These are phyloP conservation scores for Myotis findleyi DNA, from an alignment of 2,797 vertebrate species.

Conservation along the genomic window DNA sequence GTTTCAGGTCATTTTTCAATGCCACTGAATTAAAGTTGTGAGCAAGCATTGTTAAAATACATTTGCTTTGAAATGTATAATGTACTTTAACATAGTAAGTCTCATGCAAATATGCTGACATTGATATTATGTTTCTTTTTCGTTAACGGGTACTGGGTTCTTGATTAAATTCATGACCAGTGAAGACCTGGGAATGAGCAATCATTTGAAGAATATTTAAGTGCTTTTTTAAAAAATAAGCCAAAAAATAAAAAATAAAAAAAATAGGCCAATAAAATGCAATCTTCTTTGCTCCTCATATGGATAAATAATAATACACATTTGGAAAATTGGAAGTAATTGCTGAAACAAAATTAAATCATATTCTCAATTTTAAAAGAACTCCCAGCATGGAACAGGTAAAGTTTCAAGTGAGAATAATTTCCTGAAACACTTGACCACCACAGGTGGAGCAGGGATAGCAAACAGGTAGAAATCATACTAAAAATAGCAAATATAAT, in stretches of 20 bases:
- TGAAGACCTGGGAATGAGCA: slow-evolving; percentile 37
- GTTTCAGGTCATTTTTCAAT: slow-evolving; percentile 19
- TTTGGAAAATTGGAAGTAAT: slow-evolving; percentile 60
- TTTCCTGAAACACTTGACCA: background rate
- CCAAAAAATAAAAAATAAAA: too few species aligned
- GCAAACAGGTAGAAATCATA: background rate
- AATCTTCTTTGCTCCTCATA: background rate
- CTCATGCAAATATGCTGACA: background rate
- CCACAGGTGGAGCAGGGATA: background rate
- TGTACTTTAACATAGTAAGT: background rate
- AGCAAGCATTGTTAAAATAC: slow-evolving; percentile 24
- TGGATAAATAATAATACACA: slow-evolving; percentile 43
- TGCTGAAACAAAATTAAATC: slow-evolving; percentile 63
- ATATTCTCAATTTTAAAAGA: slow-evolving; percentile 56
- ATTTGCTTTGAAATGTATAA: slow-evolving; percentile 1
- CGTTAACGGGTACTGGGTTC: background rate
- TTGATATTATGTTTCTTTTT: slow-evolving; percentile 39
- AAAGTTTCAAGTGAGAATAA: slow-evolving; percentile 35
- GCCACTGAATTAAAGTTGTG: slow-evolving; percentile 2
- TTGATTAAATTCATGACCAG: slow-evolving; percentile 49
- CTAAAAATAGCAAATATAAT: background rate
- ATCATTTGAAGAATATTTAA: slow-evolving; percentile 1
- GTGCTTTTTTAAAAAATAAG: background rate
- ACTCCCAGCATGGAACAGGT: background rate
- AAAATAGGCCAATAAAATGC: background rate